Conservation (phyloP, 2,888 invertebrate genomes). For the Orthosia cruda region DNA sequence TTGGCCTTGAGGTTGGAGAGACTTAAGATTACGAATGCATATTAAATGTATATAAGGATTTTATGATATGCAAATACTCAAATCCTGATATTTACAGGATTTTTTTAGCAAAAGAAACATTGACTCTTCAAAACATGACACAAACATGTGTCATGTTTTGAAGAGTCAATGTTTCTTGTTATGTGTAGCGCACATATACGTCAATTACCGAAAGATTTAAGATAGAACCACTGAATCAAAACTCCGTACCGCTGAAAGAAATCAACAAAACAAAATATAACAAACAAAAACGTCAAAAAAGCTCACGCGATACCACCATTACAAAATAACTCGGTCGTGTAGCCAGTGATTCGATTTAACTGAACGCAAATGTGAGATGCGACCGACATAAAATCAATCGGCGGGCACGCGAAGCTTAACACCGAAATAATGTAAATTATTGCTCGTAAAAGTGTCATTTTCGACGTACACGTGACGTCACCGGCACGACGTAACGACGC, state of each 20-base stretch:
- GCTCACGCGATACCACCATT: slow-evolving; percentile 89
- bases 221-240: slow-evolving; percentile 62
- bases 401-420: slow-evolving; percentile 90
- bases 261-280: slow-evolving; percentile 77
- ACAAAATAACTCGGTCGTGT: slow-evolving; percentile 89
- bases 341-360: slow-evolving; percentile 90
- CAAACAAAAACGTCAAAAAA: slow-evolving; percentile 77
- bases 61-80: neutral
- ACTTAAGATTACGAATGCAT: too few relatives aligned
- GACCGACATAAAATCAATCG: slow-evolving; percentile 91
- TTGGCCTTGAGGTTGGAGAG: too few relatives aligned
- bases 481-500: slow-evolving; percentile 70
- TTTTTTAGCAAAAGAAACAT: slow-evolving; percentile 1
- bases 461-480: slow-evolving; percentile 91
- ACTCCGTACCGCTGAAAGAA: slow-evolving; percentile 68
- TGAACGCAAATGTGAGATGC: slow-evolving; percentile 89
- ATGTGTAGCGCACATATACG: slow-evolving; percentile 33
- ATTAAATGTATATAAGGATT: neutral
- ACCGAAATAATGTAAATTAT: slow-evolving; percentile 91
- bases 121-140: slow-evolving; percentile 29
- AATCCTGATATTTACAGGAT: neutral
- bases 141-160: too few relatives aligned
- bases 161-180: too few relatives aligned
- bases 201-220: slow-evolving; percentile 48
- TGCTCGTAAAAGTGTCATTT: slow-evolving; percentile 91